Percentiles rank a stretch among this genome's conserved stretches.
Evolutionary conservation across 53 echinoderm and acorn worm species (phyloP).

Genomic region (Echinometra lucunter): DNA sequence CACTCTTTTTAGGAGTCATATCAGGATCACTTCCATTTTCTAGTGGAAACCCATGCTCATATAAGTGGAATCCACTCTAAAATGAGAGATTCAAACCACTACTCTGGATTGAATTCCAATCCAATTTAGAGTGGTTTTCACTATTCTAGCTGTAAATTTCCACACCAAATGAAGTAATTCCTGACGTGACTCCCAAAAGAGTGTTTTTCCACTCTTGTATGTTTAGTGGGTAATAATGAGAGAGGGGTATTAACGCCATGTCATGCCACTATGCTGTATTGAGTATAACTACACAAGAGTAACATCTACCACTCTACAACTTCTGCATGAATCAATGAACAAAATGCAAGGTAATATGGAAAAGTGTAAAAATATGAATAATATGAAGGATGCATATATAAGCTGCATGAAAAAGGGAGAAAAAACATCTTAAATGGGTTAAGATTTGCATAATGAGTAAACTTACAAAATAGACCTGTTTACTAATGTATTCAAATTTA

Average conservation of each 20-base stretch:
- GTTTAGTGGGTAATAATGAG: conserved; percentile 60
- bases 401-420: background rate
- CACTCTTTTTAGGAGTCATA: too few relatives aligned
- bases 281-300: background rate
- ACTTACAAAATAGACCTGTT: background rate
- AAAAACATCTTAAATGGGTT: background rate
- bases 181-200: too few relatives aligned
- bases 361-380: background rate
- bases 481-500: background rate
- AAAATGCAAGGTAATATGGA: conserved; percentile 38
- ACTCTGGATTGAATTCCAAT: too few relatives aligned
- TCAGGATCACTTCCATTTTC: too few relatives aligned
- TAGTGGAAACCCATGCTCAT: too few relatives aligned
- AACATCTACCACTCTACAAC: background rate
- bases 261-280: conserved; percentile 68
- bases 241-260: conserved; percentile 59
- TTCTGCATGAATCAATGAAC: background rate
- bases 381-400: background rate
- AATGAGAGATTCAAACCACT: too few relatives aligned
- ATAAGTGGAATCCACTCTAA: too few relatives aligned
- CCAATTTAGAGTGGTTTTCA: too few relatives aligned
- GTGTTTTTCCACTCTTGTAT: too few relatives aligned
- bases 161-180: too few relatives aligned
- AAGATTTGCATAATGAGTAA: background rate
- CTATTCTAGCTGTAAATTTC: too few relatives aligned